Evolutionary conservation across 1,140 invertebrate genomes (phyloP), one percentile per base, ranked within the genome.

Genomic region (Drosophila pallidifrons): DNA sequence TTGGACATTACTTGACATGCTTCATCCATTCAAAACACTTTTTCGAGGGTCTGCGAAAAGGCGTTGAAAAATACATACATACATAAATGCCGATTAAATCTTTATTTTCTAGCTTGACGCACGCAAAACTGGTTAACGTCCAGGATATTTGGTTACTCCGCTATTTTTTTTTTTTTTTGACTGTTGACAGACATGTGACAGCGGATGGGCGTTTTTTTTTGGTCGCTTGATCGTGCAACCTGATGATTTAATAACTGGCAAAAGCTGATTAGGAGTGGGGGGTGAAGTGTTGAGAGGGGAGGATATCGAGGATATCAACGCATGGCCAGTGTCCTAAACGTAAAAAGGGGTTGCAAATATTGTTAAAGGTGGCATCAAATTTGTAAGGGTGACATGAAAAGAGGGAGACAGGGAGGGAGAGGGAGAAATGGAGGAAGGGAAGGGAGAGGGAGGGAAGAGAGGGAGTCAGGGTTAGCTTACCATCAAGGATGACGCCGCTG

Each of bases 171-270:
- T 57, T 59, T 15, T 28, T 28, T 38, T 51, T 79, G 79, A 81
- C 72, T 83, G 83, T 88, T 87, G 83, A 88, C 85, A 83, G 83
- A 89, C 83, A 75, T 88, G 70, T 89, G 83, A 89, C 85, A 88
- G 70, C 41, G 63, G 32, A 67, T 38, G 77, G 47, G 65, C 54
- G 46, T 15, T 43, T 25, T 43, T 25, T 25, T 25, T 25, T 13
- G 30, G 32, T 20, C 41, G 41, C 35, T 38, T 73, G 82, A 87
- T 87, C 80, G 72, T 72, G 85, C 83, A 88, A 88, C 80, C 85
- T 88, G 85, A 89, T 88, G 77, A 88, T 89, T 88, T 88, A 88
- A 88, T 88, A 88, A 88, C 80, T 77, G 47, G 61, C 41, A 59
- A 49, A 25, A 55, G 65, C 65, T 76, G 83, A 86, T 86, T 87